Evolutionary conservation across 2,888 invertebrate species (phyloP), one percentile per base, ranked within the genome.

Genomic region (Frankliniella fusca): DNA sequence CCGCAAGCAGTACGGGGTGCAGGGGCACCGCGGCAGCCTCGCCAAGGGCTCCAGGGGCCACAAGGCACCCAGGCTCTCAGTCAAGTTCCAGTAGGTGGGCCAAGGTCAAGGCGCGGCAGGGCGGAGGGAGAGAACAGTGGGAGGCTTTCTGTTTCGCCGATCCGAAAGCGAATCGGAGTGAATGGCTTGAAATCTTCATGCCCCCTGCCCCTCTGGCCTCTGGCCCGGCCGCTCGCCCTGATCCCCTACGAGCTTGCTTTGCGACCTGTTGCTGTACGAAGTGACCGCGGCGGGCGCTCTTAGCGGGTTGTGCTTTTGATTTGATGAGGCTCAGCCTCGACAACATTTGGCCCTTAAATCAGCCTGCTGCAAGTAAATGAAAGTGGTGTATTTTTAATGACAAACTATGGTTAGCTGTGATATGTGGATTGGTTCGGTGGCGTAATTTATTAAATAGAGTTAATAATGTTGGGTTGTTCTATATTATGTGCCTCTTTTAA

Each of bases 1-100:
- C 27, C 70, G 70, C 70, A 76, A 76, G 70, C 70, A 76, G 27
- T 76, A 76, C 27, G 70, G 70, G 23, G 27, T 61, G 70, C 70
- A 76, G 70, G 70, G 5, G 15, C 15, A 0, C 3, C 38, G 38
- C 3, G 38, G 38, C 38, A 38, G 38, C 38, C 38, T 38, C 38
- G 61, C 18, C 61, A 61, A n/a, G 61, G 61, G 61, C 61, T 18
- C 61, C 11, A n/a, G 15, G 61, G 61, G 15, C 18, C 9, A 27
- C 23, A 76, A 27, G 70, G 27, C 23, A 27, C 12, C 70, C 23
- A 23, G 27, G 70, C 8, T 27, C 12, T 76, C 27, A 12, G 23
- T 27, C 11, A 27, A 76, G 70, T 23, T 27, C 23, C 70, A 1
- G 23, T 76, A 27, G 23, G 23, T 0, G 12, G 12, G 27, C 70